Percentiles rank a stretch among this genome's conserved stretches.
These are phyloP conservation scores for Oophaga pumilio DNA, from an alignment of 2,113 vertebrate species.

Conservation along the genomic window DNA sequence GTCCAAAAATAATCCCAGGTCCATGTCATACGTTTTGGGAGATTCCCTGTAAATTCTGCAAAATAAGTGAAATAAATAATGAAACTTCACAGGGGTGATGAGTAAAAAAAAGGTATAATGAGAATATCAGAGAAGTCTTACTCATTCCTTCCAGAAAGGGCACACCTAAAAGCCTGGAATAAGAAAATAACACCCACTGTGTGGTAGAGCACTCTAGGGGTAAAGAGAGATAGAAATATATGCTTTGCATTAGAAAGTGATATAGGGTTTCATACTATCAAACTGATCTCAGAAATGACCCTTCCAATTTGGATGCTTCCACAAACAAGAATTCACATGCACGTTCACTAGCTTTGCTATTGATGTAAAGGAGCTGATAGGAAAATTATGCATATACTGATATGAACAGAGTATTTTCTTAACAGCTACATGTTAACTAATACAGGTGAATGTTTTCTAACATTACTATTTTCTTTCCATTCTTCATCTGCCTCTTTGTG, in stretches of 20 bases:
- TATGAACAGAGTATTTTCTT: neutral
- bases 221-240: neutral
- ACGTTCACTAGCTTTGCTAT: neutral
- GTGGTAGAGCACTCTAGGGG: neutral
- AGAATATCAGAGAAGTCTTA: slow-evolving; percentile 56
- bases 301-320: neutral
- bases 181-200: slow-evolving; percentile 37
- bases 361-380: neutral
- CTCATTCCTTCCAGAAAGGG: slow-evolving; percentile 54
- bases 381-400: neutral
- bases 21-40: slow-evolving; percentile 57
- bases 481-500: neutral
- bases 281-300: neutral
- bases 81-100: slow-evolving; percentile 44
- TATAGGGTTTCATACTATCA: neutral
- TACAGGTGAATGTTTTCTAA: too few relatives aligned
- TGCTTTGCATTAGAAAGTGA: neutral
- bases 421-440: too few relatives aligned
- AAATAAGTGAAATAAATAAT: slow-evolving; percentile 59
- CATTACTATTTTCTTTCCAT: neutral
- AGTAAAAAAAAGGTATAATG: slow-evolving; percentile 54
- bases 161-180: slow-evolving; percentile 49
- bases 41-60: slow-evolving; percentile 58
- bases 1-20: slow-evolving; percentile 55
- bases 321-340: neutral